These are phyloP conservation scores for Megalops atlanticus DNA, from an alignment of 2,113 vertebrate species.

Conservation along the genomic window DNA sequence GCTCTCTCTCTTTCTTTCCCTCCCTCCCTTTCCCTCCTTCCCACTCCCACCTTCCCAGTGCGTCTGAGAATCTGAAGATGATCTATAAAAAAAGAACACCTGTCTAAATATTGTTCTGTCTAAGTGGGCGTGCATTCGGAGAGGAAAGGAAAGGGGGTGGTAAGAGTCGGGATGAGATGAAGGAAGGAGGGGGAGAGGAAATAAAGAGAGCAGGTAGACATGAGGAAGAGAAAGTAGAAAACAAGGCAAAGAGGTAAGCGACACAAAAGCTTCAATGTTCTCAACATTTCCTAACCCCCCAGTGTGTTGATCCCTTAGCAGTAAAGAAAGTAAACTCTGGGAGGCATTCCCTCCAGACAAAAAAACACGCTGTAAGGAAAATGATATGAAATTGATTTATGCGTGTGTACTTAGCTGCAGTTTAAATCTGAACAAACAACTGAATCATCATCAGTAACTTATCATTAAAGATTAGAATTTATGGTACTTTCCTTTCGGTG, in stretches of 20 bases:
- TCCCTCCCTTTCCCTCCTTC: background rate
- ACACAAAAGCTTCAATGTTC: background rate
- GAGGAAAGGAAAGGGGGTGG: background rate
- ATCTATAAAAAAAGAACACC: slow-evolving; percentile 24
- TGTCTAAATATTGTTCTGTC: slow-evolving; percentile 33
- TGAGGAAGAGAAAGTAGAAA: background rate
- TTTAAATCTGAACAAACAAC: slow-evolving; percentile 12
- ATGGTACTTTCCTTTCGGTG: slow-evolving; percentile 5
- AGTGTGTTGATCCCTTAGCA: background rate
- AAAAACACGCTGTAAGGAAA: background rate
- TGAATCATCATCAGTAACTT: slow-evolving; percentile 17
- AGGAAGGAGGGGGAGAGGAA: slow-evolving; percentile 53
- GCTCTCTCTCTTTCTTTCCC: background rate
- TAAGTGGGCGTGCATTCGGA: slow-evolving; percentile 21
- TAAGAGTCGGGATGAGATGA: background rate
- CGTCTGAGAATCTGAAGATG: slow-evolving; percentile 16
- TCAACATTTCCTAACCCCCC: background rate
- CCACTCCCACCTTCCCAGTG: background rate
- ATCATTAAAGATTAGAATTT: slow-evolving; percentile 29
- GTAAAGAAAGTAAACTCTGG: background rate
- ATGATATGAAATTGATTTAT: background rate
- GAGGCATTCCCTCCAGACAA: background rate
- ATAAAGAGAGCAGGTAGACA: slow-evolving; percentile 24
- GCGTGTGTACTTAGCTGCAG: slow-evolving; percentile 3
- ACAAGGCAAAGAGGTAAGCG: background rate